These are phyloP conservation scores for Peromyscus californicus DNA, from an alignment of 2,113 vertebrate species.

Conservation along the genomic window DNA sequence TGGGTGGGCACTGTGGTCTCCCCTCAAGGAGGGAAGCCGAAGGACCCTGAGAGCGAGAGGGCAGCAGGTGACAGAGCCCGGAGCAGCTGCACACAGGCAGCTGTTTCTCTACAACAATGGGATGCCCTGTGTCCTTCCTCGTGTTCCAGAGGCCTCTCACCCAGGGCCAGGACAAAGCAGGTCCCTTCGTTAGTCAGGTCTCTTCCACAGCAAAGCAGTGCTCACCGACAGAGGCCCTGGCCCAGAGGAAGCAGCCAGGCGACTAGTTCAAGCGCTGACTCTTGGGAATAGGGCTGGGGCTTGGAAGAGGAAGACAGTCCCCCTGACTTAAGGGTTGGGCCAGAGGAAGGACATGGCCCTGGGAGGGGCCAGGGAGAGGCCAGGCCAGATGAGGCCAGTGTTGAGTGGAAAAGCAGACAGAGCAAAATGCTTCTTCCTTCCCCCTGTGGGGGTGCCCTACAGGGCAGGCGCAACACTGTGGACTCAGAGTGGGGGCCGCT, in stretches of 20 bases:
- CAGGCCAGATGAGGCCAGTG: slow-evolving; percentile 28
- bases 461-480: background rate
- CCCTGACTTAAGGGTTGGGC: background rate
- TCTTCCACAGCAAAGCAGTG: background rate
- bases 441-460: background rate
- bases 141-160: slow-evolving; percentile 45
- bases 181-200: background rate
- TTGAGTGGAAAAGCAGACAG: slow-evolving; percentile 57
- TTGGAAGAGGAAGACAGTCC: slow-evolving; percentile 60
- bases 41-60: background rate
- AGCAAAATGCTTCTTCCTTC: slow-evolving; percentile 1
- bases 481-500: background rate
- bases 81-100: slow-evolving; percentile 35
- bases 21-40: background rate
- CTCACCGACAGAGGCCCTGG: slow-evolving; percentile 24
- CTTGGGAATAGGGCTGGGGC: slow-evolving; percentile 4
- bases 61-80: slow-evolving; percentile 24
- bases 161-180: slow-evolving; percentile 9
- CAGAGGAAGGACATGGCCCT: slow-evolving; percentile 69
- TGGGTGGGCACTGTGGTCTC: background rate
- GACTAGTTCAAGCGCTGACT: background rate
- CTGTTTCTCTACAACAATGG: slow-evolving; percentile 62
- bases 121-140: slow-evolving; percentile 62
- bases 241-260: background rate
- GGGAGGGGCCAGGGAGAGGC: slow-evolving; percentile 37